Percentiles rank a stretch among this genome's conserved stretches.
Conservation (phyloP, 2,888 invertebrate species). For the Diaperis boleti region DNA sequence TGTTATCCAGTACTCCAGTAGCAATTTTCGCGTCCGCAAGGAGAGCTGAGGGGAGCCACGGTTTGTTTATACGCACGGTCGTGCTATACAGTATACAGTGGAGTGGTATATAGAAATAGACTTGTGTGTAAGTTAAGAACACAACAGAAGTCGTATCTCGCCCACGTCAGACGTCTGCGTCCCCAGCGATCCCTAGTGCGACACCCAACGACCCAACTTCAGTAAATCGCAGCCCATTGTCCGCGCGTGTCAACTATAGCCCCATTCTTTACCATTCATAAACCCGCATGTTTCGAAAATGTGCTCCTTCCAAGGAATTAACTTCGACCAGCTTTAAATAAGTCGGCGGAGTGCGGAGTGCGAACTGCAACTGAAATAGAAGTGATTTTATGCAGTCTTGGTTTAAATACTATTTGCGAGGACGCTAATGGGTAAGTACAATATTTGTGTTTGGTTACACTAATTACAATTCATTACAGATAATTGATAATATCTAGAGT, state of each 20-base stretch:
- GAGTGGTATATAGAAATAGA: constrained; percentile 41
- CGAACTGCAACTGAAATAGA: constrained; percentile 42
- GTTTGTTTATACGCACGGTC: constrained; percentile 37
- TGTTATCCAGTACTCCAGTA: no score
- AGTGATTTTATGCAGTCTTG: constrained; percentile 43
- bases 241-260: constrained; percentile 32
- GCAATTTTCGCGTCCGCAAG: constrained; percentile 33
- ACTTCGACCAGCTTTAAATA: constrained; percentile 26
- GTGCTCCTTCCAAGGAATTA: constrained; percentile 29
- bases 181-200: constrained; percentile 18
- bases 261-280: constrained; percentile 30
- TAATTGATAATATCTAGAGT: constrained; percentile 40
- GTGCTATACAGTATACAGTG: constrained; percentile 29
- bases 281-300: constrained; percentile 44
- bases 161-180: constrained; percentile 41
- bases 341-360: constrained; percentile 35
- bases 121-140: constrained; percentile 40
- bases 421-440: constrained; percentile 42
- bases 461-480: constrained; percentile 40
- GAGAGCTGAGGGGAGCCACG: constrained; percentile 29
- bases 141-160: constrained; percentile 42
- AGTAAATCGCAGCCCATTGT: constrained; percentile 37
- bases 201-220: constrained; percentile 3
- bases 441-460: constrained; percentile 25
- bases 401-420: constrained; percentile 31